These are phyloP conservation scores for Acanthisitta chloris DNA, from an alignment of 2,113 vertebrate genomes.

Conservation along the genomic window DNA sequence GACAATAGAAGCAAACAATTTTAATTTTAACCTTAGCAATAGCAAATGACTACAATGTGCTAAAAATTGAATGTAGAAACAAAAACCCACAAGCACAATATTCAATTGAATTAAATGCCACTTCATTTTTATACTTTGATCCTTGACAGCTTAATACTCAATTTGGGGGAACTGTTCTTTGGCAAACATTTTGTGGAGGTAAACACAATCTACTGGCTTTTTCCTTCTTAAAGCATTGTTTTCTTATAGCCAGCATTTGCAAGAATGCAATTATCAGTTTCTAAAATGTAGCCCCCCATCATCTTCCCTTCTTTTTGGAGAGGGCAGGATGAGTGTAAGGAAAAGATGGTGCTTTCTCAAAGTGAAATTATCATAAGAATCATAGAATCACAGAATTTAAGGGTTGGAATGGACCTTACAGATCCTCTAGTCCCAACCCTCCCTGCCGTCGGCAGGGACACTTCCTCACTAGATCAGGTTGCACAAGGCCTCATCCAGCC, in stretches of 20 bases:
- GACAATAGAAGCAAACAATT: not conserved
- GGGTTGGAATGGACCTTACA: too few species aligned
- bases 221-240: not conserved
- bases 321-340: not conserved
- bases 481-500: too few species aligned
- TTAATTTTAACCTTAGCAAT: constrained; percentile 24
- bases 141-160: constrained; percentile 1
- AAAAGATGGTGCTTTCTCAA: not conserved
- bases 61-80: not conserved
- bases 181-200: not conserved
- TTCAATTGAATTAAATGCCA: constrained; percentile 32
- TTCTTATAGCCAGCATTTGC: not conserved
- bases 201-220: not conserved
- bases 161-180: not conserved
- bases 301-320: not conserved
- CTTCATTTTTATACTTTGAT: constrained; percentile 30
- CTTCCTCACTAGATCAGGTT: too few species aligned
- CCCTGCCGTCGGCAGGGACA: too few species aligned
- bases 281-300: not conserved
- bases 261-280: not conserved
- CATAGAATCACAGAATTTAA: too few species aligned
- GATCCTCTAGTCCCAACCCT: too few species aligned
- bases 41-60: not conserved
- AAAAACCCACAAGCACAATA: constrained; percentile 14
- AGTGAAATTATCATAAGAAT: not conserved